Percentiles rank a stretch among this genome's conserved stretches.
These are phyloP conservation scores for Varanus salvator DNA, from an alignment of 2,113 vertebrate genomes.

Conservation along the genomic window DNA sequence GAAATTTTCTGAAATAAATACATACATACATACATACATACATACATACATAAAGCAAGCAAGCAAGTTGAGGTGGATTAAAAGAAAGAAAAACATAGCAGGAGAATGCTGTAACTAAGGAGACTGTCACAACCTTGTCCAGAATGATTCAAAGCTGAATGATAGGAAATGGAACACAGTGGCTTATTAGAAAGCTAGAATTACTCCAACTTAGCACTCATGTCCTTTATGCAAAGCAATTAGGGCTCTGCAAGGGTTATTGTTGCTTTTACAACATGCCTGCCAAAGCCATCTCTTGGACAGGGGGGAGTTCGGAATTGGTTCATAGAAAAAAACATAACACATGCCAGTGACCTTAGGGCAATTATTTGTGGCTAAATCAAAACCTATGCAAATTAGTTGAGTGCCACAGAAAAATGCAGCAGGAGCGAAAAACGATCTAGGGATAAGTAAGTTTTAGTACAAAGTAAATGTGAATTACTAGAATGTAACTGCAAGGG, in stretches of 20 bases:
- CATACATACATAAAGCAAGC: too few species aligned
- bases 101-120: not conserved
- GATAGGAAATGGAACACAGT: constrained; percentile 11
- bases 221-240: constrained; percentile 48
- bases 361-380: constrained; percentile 11
- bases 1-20: too few species aligned
- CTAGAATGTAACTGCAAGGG: not conserved
- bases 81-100: not conserved
- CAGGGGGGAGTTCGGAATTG: constrained; percentile 1
- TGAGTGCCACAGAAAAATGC: not conserved
- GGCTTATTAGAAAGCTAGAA: constrained; percentile 13
- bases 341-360: constrained; percentile 6
- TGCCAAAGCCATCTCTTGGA: not conserved
- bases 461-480: not conserved
- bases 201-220: not conserved
- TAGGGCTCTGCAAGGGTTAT: constrained; percentile 29
- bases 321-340: not conserved
- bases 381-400: not conserved
- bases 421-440: not conserved
- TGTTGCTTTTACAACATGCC: constrained; percentile 22
- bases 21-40: too few species aligned
- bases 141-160: not conserved
- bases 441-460: not conserved
- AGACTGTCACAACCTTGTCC: not conserved
- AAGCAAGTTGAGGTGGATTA: not conserved